These are phyloP conservation scores for Callimorpha dominula DNA, from an alignment of 2,888 invertebrate species.

Conservation along the genomic window DNA sequence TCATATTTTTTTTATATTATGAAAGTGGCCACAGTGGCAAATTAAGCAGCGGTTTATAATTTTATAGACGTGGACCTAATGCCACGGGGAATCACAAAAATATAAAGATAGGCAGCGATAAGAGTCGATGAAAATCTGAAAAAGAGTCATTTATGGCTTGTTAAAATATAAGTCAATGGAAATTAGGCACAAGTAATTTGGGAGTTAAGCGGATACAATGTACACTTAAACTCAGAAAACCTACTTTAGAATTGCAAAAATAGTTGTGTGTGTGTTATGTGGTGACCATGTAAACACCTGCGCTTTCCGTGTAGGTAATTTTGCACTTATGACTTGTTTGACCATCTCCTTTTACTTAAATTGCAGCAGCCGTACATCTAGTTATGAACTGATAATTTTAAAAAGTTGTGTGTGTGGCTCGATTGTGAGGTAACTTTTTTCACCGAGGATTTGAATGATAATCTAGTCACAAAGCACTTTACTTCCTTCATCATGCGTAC, in stretches of 20 bases:
- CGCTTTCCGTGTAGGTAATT: neutral
- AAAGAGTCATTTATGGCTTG: neutral
- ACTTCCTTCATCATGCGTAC: neutral
- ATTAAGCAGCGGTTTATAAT: too few species aligned
- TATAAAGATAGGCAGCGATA: neutral
- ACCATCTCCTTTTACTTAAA: neutral
- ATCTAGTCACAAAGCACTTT: neutral
- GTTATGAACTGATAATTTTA: neutral
- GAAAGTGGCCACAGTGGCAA: too few species aligned
- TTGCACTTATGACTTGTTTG: neutral
- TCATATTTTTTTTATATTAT: too few species aligned
- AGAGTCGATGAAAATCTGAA: neutral
- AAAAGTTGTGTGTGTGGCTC: neutral
- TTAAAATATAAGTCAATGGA: neutral
- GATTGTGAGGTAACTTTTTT: conserved; percentile 4
- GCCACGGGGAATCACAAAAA: too few species aligned
- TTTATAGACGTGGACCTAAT: too few species aligned
- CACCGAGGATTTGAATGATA: neutral
- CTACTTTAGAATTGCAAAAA: too few species aligned
- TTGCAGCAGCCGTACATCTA: neutral
- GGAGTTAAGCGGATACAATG: neutral
- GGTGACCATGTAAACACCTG: too few species aligned
- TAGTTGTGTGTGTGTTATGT: too few species aligned
- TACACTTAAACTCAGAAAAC: too few species aligned
- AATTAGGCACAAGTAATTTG: neutral